Base-by-base conservation (phyloP, 2,113 vertebrate genomes). In the Microcebus tavaratra region DNA sequence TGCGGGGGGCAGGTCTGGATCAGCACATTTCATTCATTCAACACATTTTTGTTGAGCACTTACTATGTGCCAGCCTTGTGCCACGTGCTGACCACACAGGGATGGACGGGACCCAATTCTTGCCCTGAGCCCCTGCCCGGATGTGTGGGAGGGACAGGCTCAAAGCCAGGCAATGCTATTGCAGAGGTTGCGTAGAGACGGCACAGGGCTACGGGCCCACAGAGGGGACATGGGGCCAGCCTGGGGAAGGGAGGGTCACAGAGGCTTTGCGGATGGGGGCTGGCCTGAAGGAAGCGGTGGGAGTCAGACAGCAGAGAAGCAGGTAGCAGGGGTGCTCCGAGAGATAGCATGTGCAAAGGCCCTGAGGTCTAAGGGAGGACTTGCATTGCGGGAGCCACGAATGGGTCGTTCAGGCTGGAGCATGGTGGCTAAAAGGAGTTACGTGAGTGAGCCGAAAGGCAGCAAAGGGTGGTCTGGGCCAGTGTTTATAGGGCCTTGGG, bases 141-240 rank as follows among this genome's bases (percentile, higher is more conserved):
- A 70, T 9, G 9, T 34, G 78, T 1, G n/a, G 53, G 67, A 76
- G n/a, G 25, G 23, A 6, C 6, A 25, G 68, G 42, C 31, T 36
- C 5, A 2, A 42, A 53, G 53, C 8, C 23, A 27, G 90, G 76
- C 3, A 0, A 2, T 3, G 0, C 8, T 15, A 6, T 25, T 0
- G 18, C 70, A 14, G 80, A 31, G 31, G 45, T 42, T 27, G n/a
- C 3, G 0, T 6, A 3, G 36, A 65, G 55, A 15, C 13, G 25
- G 39, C 2, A 2, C 1, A 53, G 75, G n/a, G 4, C 31, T 27
- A 45, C 23, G 68, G 81, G 36, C 31, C 29, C 29, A 4, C 0
- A 15, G 42, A 6, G 25, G 20, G 27, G 8, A n/a, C 14, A 1
- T 11, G 5, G 50, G 72, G 82, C 8, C 50, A 39, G 67, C 57